Base-by-base conservation (phyloP, 2,113 vertebrate genomes). In the Muntiacus muntjak region DNA sequence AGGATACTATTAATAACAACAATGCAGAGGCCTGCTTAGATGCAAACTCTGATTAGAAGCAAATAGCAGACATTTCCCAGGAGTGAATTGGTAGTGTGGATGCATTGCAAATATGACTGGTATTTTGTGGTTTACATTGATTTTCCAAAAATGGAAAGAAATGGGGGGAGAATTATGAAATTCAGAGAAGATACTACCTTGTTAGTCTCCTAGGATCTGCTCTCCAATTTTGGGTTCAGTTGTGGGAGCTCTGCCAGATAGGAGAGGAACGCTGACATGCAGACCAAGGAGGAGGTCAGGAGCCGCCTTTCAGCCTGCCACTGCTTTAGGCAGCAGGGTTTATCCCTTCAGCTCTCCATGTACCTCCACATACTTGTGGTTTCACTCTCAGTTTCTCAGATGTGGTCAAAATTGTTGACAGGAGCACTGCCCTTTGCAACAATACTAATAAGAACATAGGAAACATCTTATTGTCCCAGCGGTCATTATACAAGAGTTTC, bases 61-160 rank as follows among this genome's bases (percentile, higher is more conserved):
- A 60, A 62, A 21, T 4, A 43, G 54, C 67, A 54, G 89, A 28
- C 11, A 5, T 84, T 92, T 87, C 57, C 95, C 33, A 86, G 45
- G 25, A 50, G 43, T 15, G 43, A 36, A 17, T 12, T 67, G 28
- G 43, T 43, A 21, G 17, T 55, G 16, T 58, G 21, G 47, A 6
- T 55, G 2, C 14, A 14, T 28, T 87, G n/a, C 30, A 96, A 8
- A 67, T 40, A 52, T 2, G 52, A 86, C 10, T 64, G 60, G 62
- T 57, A 55, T 96, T 78, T 92, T 60, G 64, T 91, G 36, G 45
- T 40, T 78, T 93, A 60, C 50, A 14, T 3, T 55, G 43, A 57
- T 89, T 94, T 96, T 91, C 92, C 55, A 82, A 62, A 90, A 91
- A 30, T 82, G 43, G 50, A 60, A 94, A 52, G 30, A 79, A 91